Evolutionary conservation across 2,113 vertebrate genomes (phyloP).

Genomic region (Zosterops borbonicus): DNA sequence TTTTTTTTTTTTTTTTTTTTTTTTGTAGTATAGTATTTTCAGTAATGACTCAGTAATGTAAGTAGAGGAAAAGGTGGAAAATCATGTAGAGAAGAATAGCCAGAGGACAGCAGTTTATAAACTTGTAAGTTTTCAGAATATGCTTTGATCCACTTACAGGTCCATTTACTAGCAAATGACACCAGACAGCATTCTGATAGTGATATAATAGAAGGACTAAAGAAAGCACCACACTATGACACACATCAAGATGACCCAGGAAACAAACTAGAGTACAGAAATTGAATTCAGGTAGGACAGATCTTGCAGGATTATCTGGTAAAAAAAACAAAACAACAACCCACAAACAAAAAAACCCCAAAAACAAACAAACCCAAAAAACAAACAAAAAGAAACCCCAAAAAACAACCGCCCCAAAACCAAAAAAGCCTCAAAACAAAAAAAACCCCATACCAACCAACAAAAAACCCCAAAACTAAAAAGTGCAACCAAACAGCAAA

Average conservation of each 20-base stretch:
- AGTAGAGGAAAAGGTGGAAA: not conserved
- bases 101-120: not conserved
- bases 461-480: too few species aligned
- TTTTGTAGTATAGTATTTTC: not conserved
- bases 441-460: too few species aligned
- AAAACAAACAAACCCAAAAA: not conserved
- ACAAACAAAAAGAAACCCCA: too few species aligned
- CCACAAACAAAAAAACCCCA: not conserved
- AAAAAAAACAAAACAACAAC: not conserved
- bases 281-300: not conserved
- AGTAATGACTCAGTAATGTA: not conserved
- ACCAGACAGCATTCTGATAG: not conserved
- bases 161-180: not conserved
- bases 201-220: not conserved
- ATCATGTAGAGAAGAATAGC: not conserved
- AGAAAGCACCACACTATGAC: not conserved
- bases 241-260: not conserved
- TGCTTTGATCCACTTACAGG: not conserved
- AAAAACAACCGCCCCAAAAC: too few species aligned
- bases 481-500: not conserved
- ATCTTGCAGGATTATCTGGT: not conserved
- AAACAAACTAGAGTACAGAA: not conserved
- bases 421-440: too few species aligned
- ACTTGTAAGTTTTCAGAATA: not conserved
- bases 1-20: not conserved